These are phyloP conservation scores for Tachina grossa DNA, from an alignment of 2,888 invertebrate species.

Conservation along the genomic window DNA sequence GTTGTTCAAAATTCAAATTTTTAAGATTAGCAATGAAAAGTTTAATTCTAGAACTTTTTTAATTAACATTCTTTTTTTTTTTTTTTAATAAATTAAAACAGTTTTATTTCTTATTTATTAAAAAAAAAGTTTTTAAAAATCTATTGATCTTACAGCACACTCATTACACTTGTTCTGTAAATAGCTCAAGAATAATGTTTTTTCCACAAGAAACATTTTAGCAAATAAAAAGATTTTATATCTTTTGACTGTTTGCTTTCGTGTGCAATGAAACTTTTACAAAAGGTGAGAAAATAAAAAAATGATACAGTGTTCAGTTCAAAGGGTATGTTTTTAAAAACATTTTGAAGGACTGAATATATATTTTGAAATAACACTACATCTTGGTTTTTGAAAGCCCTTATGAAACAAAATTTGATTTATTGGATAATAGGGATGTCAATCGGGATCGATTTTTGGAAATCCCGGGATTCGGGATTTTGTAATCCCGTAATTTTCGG, in stretches of 20 bases:
- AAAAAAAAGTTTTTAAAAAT: conserved; percentile 31
- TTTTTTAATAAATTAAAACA: neutral
- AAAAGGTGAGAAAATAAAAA: conserved; percentile 33
- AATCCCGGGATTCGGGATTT: too few relatives aligned
- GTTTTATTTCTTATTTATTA: conserved; percentile 52
- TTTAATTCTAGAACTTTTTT: conserved; percentile 29
- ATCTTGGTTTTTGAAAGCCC: too few relatives aligned
- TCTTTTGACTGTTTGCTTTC: conserved; percentile 75
- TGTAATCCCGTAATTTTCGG: too few relatives aligned
- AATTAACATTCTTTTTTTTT: conserved; percentile 5
- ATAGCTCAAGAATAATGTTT: conserved; percentile 40
- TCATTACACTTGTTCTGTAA: conserved; percentile 60
- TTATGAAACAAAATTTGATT: too few relatives aligned
- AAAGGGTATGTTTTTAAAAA: neutral
- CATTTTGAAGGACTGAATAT: too few relatives aligned
- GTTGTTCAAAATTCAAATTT: neutral
- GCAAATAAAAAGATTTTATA: conserved; percentile 66
- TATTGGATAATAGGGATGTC: too few relatives aligned
- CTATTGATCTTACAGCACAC: conserved; percentile 65
- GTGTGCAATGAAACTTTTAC: conserved; percentile 74
- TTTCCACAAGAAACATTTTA: conserved; percentile 32
- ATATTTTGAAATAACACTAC: neutral
- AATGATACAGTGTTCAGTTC: conserved; percentile 63
- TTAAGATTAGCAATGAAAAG: neutral
- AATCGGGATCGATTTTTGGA: too few relatives aligned